Base-by-base conservation (phyloP, 2,113 vertebrate species). In the Jacana jacana region DNA sequence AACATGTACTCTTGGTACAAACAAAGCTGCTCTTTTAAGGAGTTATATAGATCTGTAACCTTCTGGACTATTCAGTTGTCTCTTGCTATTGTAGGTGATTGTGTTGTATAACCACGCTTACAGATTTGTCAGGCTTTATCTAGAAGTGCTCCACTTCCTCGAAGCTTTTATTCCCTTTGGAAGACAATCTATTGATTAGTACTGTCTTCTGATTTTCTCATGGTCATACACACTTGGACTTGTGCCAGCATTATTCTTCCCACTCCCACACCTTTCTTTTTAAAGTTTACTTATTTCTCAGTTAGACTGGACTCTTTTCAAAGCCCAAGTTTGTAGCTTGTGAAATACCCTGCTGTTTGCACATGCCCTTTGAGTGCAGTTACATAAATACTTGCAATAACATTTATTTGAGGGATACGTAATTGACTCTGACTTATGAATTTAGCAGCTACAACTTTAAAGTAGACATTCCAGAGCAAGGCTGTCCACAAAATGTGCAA, bases 401-500 rank as follows among this genome's bases (percentile, higher is more conserved):
- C 66, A 25, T 81, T 89, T 8, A 68, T 87, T 93, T 70, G 57
- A 78, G 31, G 42, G 61, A 80, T 64, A 60, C 88, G 39, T 85
- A 85, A 64, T 65, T 60, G 72, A 17, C 33, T 94, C 35, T 81
- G 40, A 84, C n/a, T 88, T 96, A 81, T 1, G 77, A 81, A 89
- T 28, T 87, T 69, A 95, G 78, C 61, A 76, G 60, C 28, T 86
- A 40, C 57, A 71, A 18, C 40, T 93, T 84, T 81, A 64, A 95
- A 95, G 51, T 40, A 86, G 92, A 81, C 78, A 66, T 92, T 93
- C 80, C 92, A 94, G 57, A 70, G 42, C 19, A 64, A 93, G 17
- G 37, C 61, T 91, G 94, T 95, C 92, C 69, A 93, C 37, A 86
- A 91, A 93, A 86, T 61, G 48, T 75, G 79, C 33, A 71, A 68